These are phyloP conservation scores for Drosophila trapezifrons DNA, from an alignment of 1,140 invertebrate species.

Conservation along the genomic window DNA sequence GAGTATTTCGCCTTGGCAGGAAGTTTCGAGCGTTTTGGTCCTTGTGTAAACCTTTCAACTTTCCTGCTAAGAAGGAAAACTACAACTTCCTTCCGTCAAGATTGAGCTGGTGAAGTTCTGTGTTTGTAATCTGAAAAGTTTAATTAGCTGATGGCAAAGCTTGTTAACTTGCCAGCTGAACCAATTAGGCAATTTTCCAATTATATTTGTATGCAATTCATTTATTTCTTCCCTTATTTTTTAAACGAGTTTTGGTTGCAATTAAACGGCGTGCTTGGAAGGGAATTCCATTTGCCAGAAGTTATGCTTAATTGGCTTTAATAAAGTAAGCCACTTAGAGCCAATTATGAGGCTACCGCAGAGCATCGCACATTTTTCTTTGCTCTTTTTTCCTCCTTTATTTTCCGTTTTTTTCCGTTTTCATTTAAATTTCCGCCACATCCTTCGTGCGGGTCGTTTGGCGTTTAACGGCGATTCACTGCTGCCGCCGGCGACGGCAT, in stretches of 20 bases:
- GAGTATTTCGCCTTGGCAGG: conserved; percentile 15
- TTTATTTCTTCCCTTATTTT: conserved; percentile 1
- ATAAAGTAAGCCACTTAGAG: conserved; percentile 44
- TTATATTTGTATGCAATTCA: conserved; percentile 27
- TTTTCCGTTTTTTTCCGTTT: not conserved
- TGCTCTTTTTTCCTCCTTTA: not conserved
- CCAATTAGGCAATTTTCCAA: conserved; percentile 43
- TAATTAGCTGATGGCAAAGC: conserved; percentile 38
- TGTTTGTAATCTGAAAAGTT: conserved; percentile 46
- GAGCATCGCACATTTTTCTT: conserved; percentile 3
- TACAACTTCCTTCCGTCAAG: conserved; percentile 21
- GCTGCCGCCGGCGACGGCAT: conserved; percentile 3
- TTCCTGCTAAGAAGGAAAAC: conserved; percentile 6
- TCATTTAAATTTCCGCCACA: conserved; percentile 26
- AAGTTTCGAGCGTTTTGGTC: conserved; percentile 19
- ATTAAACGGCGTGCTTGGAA: conserved; percentile 17
- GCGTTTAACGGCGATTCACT: conserved; percentile 1
- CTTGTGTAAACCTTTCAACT: conserved; percentile 25
- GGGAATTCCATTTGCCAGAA: conserved; percentile 15
- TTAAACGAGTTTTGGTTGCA: conserved; percentile 41
- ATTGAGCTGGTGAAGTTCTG: conserved; percentile 15
- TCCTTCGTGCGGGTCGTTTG: conserved; percentile 17
- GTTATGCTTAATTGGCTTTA: conserved; percentile 33
- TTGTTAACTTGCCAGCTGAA: conserved; percentile 29
- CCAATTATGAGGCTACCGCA: conserved; percentile 27